These are phyloP conservation scores for Conomelus anceps DNA, from an alignment of 2,888 invertebrate genomes.

Conservation along the genomic window DNA sequence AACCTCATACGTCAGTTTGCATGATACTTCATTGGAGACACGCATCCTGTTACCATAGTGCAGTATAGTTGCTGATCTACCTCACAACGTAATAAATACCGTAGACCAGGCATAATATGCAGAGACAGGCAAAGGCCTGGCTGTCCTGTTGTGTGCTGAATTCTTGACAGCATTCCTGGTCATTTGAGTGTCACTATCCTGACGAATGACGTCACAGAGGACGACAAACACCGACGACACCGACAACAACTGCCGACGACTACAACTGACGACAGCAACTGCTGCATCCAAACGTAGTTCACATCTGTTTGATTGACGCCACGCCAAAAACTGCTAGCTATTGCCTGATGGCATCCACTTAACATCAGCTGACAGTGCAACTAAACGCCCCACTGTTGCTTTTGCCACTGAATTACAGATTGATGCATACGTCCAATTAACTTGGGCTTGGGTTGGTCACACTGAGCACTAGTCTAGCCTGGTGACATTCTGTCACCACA, in stretches of 20 bases:
- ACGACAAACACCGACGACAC: background rate
- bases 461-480: background rate
- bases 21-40: too few relatives aligned
- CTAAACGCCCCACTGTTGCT: background rate
- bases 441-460: background rate
- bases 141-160: too few relatives aligned
- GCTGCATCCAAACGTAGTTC: too few relatives aligned
- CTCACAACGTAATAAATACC: background rate
- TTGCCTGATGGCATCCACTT: background rate
- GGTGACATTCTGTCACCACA: background rate
- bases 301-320: background rate
- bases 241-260: background rate
- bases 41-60: too few relatives aligned
- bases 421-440: background rate
- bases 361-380: background rate
- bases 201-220: background rate
- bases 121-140: too few relatives aligned
- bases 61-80: background rate
- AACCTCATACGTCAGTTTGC: background rate
- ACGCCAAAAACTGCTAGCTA: background rate
- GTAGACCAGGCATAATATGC: too few relatives aligned
- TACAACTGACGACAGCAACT: too few relatives aligned
- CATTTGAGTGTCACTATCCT: background rate
- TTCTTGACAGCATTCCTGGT: background rate
- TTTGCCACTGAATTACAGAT: background rate